Conservation (phyloP, 92 coral and sea anemone genomes). For the Parazoanthus atlanticus region DNA sequence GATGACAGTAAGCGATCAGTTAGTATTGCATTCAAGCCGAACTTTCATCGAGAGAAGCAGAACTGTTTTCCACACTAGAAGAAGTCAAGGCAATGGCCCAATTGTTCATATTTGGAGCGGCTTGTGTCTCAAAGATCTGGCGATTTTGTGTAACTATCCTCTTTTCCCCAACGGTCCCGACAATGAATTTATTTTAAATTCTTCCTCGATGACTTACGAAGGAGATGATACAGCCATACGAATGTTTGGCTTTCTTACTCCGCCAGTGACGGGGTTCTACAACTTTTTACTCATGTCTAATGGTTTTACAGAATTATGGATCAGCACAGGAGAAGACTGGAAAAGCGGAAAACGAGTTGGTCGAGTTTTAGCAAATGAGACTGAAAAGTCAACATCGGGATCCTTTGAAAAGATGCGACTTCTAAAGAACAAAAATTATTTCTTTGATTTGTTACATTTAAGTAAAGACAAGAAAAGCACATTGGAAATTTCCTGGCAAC, state of each 20-base stretch:
- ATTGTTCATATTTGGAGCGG: slow-evolving; percentile 28
- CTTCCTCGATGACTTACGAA: neutral
- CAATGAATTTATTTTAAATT: neutral
- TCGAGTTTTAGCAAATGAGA: neutral
- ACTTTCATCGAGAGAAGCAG: neutral
- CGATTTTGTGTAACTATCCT: slow-evolving; percentile 20
- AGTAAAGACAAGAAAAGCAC: neutral
- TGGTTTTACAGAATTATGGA: slow-evolving; percentile 21
- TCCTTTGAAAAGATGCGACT: neutral
- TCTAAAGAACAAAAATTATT: neutral
- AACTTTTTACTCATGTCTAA: neutral
- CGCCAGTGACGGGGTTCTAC: neutral
- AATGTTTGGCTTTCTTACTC: slow-evolving; percentile 13
- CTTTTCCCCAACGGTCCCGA: slow-evolving; percentile 16
- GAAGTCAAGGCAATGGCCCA: neutral
- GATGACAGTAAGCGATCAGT: neutral
- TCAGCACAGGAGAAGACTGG: neutral
- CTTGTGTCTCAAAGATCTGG: neutral
- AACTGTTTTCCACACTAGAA: neutral
- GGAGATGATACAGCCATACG: slow-evolving; percentile 16
- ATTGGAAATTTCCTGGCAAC: slow-evolving; percentile 8
- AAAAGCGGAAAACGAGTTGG: neutral
- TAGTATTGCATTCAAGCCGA: neutral
- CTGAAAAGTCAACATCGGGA: neutral
- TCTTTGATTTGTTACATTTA: slow-evolving; percentile 26